Conservation (phyloP, 30 jellyfish, hydroid and myxozoan genomes). For the Cassiopea andromeda region DNA sequence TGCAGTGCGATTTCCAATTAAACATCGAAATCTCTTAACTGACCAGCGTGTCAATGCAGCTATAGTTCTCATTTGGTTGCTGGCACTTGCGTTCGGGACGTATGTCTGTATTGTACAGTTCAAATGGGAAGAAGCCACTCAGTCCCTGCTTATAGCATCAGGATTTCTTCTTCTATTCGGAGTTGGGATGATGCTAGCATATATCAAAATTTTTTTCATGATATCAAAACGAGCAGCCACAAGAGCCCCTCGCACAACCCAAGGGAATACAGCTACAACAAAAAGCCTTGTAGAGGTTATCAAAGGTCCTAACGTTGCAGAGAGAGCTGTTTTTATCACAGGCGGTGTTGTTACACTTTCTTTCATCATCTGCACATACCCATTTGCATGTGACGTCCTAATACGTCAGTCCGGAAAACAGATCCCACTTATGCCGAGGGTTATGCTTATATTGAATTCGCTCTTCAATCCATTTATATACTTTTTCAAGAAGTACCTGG, state of each 20-base stretch:
- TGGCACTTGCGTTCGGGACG: neutral
- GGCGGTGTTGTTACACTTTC: constrained; percentile 42
- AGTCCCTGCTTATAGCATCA: neutral
- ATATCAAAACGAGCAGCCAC: neutral
- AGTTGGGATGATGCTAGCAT: neutral
- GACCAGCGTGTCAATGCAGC: neutral
- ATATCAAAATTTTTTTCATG: neutral
- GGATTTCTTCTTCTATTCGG: neutral
- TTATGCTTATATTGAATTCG: constrained; percentile 30
- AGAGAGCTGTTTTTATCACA: constrained; percentile 25
- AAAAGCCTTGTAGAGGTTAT: neutral
- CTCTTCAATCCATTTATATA: constrained; percentile 45
- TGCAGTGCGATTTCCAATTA: constrained; percentile 38
- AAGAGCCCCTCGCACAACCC: neutral
- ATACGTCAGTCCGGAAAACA: neutral
- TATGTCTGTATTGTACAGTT: neutral
- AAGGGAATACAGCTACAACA: neutral
- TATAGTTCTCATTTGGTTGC: neutral
- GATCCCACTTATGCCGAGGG: neutral
- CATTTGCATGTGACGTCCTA: constrained; percentile 37
- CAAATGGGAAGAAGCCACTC: neutral
- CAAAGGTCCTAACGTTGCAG: neutral
- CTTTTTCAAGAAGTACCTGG: constrained; percentile 51
- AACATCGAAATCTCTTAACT: constrained; percentile 5
- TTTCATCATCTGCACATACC: constrained; percentile 45